Percentiles rank a stretch among this genome's conserved stretches.
Conservation (phyloP, 2,888 invertebrate genomes). For the Diaperis boleti region DNA sequence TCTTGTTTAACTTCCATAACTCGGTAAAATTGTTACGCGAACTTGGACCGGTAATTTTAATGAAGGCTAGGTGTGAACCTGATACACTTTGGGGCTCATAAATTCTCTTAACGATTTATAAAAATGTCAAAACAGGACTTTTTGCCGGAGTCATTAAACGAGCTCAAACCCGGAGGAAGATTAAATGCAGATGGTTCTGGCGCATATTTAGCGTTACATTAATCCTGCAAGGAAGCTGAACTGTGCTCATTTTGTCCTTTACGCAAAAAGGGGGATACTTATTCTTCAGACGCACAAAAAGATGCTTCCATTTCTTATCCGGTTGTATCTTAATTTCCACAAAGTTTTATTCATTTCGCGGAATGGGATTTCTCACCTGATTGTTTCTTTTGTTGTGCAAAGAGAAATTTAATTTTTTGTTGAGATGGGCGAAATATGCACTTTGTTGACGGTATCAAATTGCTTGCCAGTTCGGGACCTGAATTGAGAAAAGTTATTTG, state of each 20-base stretch:
- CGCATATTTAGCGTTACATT: constrained; percentile 45
- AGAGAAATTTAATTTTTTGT: constrained; percentile 28
- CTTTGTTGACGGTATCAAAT: constrained; percentile 42
- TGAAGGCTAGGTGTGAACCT: constrained; percentile 2
- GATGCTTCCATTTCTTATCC: constrained; percentile 34
- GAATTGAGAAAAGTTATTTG: constrained; percentile 29
- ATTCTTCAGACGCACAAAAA: constrained; percentile 24
- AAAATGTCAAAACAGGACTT: constrained; percentile 19
- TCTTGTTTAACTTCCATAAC: constrained; percentile 18
- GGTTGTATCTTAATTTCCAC: constrained; percentile 39
- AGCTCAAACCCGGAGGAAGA: constrained; percentile 37
- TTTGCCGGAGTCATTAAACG: constrained; percentile 28
- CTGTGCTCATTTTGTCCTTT: constrained; percentile 18
- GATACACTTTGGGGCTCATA: not conserved
- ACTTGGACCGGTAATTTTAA: constrained; percentile 6
- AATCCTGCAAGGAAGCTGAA: constrained; percentile 35
- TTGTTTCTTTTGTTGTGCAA: constrained; percentile 38
- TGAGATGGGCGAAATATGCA: constrained; percentile 33
- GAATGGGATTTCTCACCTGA: constrained; percentile 41
- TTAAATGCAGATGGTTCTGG: constrained; percentile 46
- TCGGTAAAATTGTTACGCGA: not conserved
- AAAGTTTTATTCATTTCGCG: constrained; percentile 41
- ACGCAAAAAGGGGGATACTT: constrained; percentile 6
- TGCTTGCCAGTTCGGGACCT: constrained; percentile 33
- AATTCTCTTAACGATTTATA: constrained; percentile 5